phyloP scores from a whole-genome alignment of 2,888 invertebrate genomes.

The Anaspis maculata region DNA sequence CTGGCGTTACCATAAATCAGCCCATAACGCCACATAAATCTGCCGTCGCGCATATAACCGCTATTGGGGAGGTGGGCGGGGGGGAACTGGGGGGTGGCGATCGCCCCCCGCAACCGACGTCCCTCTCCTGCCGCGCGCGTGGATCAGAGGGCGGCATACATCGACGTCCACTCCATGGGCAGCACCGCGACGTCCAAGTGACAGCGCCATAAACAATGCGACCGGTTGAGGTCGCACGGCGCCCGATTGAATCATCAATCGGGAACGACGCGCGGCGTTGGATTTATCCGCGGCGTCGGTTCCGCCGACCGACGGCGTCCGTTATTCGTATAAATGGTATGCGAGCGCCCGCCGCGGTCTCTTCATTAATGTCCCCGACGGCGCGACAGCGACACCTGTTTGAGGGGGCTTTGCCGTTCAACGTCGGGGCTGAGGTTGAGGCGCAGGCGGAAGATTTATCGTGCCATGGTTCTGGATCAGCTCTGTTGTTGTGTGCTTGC shows the following conservation, averaged over 20 bases:
- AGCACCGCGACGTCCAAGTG: constrained; percentile 31
- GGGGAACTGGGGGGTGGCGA: no score
- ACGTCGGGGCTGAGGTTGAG: constrained; percentile 29
- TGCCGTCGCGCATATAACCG: constrained; percentile 19
- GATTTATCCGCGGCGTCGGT: constrained; percentile 23
- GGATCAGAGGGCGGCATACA: constrained; percentile 23
- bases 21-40: constrained; percentile 39
- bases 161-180: constrained; percentile 31
- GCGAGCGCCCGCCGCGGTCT: constrained; percentile 22
- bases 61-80: constrained; percentile 3
- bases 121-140: not conserved
- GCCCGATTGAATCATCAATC: constrained; percentile 38
- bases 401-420: constrained; percentile 28
- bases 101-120: no score
- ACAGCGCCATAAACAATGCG: constrained; percentile 34
- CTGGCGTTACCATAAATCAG: constrained; percentile 36
- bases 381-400: constrained; percentile 38
- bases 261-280: constrained; percentile 19
- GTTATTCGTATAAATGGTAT: no score
- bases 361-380: constrained; percentile 28
- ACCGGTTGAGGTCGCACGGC: constrained; percentile 31
- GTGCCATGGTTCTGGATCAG: no score
- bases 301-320: constrained; percentile 17
- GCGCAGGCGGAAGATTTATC: no score
- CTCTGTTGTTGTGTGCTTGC: no score